Evolutionary conservation across 1,140 invertebrate species (phyloP).

Genomic region (Sycophaga agraensis): DNA sequence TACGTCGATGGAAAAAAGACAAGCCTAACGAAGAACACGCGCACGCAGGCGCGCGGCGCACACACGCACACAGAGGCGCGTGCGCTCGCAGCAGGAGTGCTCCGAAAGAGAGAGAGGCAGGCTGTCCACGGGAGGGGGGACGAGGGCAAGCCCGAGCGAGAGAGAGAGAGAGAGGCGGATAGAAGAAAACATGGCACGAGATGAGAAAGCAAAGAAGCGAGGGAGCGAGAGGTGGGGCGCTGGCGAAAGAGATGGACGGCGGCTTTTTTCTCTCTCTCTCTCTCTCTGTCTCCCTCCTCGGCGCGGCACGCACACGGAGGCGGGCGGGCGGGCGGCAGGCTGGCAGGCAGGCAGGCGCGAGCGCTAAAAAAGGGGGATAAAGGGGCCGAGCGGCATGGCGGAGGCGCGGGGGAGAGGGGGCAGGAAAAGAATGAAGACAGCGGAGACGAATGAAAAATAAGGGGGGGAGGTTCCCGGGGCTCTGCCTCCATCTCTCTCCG

Average conservation of each 20-base stretch:
- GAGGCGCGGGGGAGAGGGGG: slow-evolving; percentile 14
- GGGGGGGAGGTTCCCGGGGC: slow-evolving; percentile 34
- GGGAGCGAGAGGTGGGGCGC: slow-evolving; percentile 11
- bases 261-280: not conserved
- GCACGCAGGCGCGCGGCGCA: not conserved
- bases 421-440: slow-evolving; percentile 30
- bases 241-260: slow-evolving; percentile 4
- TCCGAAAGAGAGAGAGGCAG: no score
- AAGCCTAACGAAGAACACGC: not conserved
- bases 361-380: slow-evolving; percentile 25
- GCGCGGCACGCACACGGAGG: not conserved
- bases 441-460: slow-evolving; percentile 35
- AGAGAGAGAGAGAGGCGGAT: not conserved
- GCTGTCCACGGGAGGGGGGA: no score
- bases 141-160: no score
- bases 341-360: no score
- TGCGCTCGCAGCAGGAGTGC: not conserved
- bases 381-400: slow-evolving; percentile 16
- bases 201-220: slow-evolving; percentile 28
- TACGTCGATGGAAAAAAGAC: no score
- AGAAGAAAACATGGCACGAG: slow-evolving; percentile 24
- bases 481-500: not conserved
- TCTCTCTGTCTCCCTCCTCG: not conserved
- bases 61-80: not conserved
- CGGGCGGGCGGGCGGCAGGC: not conserved